phyloP scores from a whole-genome alignment of 2,888 invertebrate genomes.

The Ophion obscuratus region DNA sequence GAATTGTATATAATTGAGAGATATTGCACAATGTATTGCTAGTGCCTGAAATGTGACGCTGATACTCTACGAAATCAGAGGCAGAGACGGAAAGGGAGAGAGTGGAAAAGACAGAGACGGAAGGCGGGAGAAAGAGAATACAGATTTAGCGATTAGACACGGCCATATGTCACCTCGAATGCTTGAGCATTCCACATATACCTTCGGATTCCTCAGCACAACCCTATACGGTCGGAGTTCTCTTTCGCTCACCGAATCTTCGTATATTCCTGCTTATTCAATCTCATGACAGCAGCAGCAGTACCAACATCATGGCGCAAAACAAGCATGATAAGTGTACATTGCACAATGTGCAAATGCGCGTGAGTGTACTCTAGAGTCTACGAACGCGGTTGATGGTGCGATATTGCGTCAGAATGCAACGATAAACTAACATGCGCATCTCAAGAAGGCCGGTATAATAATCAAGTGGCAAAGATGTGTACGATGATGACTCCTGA shows the following conservation, averaged over 20 bases:
- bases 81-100: conserved; percentile 20
- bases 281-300: conserved; percentile 31
- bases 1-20: conserved; percentile 69
- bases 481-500: background rate
- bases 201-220: background rate
- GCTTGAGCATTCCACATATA: conserved; percentile 24
- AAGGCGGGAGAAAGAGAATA: conserved; percentile 10
- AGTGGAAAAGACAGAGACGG: too few relatives aligned
- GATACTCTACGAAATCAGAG: conserved; percentile 61
- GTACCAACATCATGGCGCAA: background rate
- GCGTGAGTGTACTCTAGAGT: background rate
- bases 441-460: background rate
- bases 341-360: conserved; percentile 16
- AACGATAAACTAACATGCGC: conserved; percentile 26
- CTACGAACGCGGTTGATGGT: background rate
- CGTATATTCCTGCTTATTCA: conserved; percentile 37
- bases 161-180: conserved; percentile 36
- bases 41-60: conserved; percentile 60
- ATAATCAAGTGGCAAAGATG: background rate
- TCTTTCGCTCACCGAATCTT: conserved; percentile 47
- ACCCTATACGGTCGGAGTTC: conserved; percentile 15
- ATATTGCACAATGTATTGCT: conserved; percentile 56
- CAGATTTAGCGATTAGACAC: conserved; percentile 52
- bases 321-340: conserved; percentile 27
- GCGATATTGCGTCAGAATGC: conserved; percentile 37